Base-by-base conservation (phyloP, 2,113 vertebrate species). In the Erinaceus europaeus region DNA sequence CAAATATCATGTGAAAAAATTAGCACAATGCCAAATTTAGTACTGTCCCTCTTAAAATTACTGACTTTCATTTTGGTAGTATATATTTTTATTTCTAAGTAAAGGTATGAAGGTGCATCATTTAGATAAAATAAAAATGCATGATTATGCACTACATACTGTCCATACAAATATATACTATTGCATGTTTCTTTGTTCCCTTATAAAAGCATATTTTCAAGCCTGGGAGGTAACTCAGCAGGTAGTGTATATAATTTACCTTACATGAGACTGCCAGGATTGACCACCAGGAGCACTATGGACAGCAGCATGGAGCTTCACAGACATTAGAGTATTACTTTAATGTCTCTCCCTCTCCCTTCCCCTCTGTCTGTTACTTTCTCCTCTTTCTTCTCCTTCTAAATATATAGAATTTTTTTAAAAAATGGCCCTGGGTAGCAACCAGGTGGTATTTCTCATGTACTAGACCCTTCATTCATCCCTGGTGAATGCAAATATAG, bases 71-170 rank as follows among this genome's bases (percentile, higher is more conserved):
- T 89, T 73, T 89, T 71, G 67, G 81, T 50, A 14, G 25, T 29
- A 69, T 76, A 21, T 50, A 3, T 57, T 84, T 34, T 73, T 53
- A 46, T 46, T 67, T 84, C 44, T 72, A 42, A 85, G 79, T 32
- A 80, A 53, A 85, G 13, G 9, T 76, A 18, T 4, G 12, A 1
- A 64, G 29, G 52, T 65, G 32, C 13, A 74, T 59, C 86, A 81
- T 81, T 74, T 77, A 27, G 14, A 71, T 72, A 57, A 88, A 90
- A 74, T 73, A 68, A 68, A 86, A 68, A 46, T 82, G 52, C 15
- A 36, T 42, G 36, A 6, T 42, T 85, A 52, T 57, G 27, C 44
- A 32, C 9, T 48, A 27, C 3, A 29, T 55, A 42, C 4, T 36
- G 11, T 81, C 67, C 44, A 71, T n/a, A 82, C 23, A 84, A 34